phyloP scores from a whole-genome alignment of 2,888 invertebrate species.

The Eupithecia dodoneata region DNA sequence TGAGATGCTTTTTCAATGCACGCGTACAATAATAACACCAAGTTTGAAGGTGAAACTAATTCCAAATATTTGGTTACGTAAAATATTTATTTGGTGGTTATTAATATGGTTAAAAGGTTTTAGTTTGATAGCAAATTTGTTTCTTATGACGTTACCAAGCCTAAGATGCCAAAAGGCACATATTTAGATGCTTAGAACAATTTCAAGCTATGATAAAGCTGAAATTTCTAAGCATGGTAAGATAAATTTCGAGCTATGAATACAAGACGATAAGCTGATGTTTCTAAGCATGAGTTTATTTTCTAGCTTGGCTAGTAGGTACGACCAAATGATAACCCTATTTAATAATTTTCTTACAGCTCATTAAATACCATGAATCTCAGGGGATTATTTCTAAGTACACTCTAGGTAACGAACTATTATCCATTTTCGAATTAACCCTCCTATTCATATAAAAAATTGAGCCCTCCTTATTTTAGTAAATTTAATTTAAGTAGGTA shows the following conservation, averaged over 20 bases:
- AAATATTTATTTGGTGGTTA: constrained; percentile 24
- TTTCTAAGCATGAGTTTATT: neutral
- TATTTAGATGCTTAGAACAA: neutral
- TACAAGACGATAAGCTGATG: too few relatives aligned
- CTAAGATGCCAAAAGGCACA: neutral
- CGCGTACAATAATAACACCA: constrained; percentile 40
- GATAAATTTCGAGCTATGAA: neutral
- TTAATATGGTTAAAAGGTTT: constrained; percentile 20
- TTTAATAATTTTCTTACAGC: neutral
- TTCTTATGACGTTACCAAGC: neutral
- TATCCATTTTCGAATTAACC: neutral
- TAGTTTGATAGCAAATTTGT: constrained; percentile 1
- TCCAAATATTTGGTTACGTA: constrained; percentile 31
- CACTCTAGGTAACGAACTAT: neutral
- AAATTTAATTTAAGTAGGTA: neutral
- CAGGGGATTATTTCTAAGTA: neutral
- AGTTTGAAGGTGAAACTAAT: constrained; percentile 41
- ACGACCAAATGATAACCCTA: neutral
- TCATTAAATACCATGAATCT: neutral
- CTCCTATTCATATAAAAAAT: neutral
- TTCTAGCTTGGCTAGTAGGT: neutral
- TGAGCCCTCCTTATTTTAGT: neutral
- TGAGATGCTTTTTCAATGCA: constrained; percentile 50
- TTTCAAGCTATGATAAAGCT: neutral
- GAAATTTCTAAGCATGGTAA: neutral